phyloP scores from a whole-genome alignment of 2,797 vertebrate genomes.

The Toxotes lorentzi region DNA sequence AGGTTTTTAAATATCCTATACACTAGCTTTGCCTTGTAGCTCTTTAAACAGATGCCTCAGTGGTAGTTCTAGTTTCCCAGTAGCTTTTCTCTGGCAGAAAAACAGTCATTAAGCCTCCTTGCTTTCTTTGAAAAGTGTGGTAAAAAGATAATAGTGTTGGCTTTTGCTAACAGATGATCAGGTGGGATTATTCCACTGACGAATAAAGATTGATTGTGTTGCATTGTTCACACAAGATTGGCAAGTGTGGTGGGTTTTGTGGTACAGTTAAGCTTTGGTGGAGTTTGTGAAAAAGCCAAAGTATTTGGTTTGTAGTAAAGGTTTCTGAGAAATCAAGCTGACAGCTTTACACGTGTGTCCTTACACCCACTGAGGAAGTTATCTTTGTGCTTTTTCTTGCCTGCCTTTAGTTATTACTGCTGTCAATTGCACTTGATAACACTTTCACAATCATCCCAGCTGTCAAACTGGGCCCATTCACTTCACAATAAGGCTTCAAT shows the following conservation, averaged over 20 bases:
- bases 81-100: neutral
- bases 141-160: conserved; percentile 2
- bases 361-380: conserved; percentile 23
- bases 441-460: conserved; percentile 14
- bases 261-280: neutral
- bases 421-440: conserved; percentile 19
- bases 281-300: conserved; percentile 3
- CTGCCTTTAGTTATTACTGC: conserved; percentile 19
- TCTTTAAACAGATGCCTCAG: neutral
- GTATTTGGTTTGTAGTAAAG: neutral
- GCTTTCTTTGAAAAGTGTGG: neutral
- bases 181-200: conserved; percentile 13
- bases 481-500: conserved; percentile 16
- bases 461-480: conserved; percentile 17
- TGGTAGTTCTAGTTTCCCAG: neutral
- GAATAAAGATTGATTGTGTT: conserved; percentile 19
- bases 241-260: neutral
- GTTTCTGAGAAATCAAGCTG: conserved; percentile 21
- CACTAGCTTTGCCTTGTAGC: neutral
- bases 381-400: conserved; percentile 15
- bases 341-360: conserved; percentile 11
- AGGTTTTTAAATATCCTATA: conserved; percentile 27
- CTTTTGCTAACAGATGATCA: conserved; percentile 10
- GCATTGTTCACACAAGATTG: conserved; percentile 13
- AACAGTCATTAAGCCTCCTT: too few relatives aligned